These are phyloP conservation scores for Periophthalmodon schlosseri DNA, from an alignment of 2,113 vertebrate species.

Conservation along the genomic window DNA sequence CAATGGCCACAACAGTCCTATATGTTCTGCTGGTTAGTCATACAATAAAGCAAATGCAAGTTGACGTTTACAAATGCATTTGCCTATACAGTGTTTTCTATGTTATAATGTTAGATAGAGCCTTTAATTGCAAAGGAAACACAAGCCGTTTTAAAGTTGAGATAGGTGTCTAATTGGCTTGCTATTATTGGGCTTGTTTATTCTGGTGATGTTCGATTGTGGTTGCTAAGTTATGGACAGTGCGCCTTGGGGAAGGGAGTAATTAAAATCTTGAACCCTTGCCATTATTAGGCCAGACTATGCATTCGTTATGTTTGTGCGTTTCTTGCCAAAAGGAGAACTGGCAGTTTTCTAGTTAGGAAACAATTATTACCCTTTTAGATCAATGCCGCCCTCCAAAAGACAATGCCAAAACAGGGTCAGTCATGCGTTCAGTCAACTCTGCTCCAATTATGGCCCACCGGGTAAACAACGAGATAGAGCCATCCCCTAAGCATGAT, in stretches of 20 bases:
- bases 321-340: conserved; percentile 45
- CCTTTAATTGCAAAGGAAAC: conserved; percentile 26
- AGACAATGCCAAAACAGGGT: conserved; percentile 31
- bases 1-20: conserved; percentile 41
- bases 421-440: conserved; percentile 40
- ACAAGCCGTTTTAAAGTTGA: conserved; percentile 13
- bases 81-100: not conserved
- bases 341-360: conserved; percentile 31
- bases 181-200: conserved; percentile 25
- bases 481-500: conserved; percentile 29
- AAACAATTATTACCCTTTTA: conserved; percentile 33
- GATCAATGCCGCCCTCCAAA: conserved; percentile 44
- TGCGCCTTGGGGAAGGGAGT: conserved; percentile 47
- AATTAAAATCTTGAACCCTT: conserved; percentile 67
- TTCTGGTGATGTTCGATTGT: conserved; percentile 47
- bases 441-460: conserved; percentile 34
- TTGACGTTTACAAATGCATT: conserved; percentile 9
- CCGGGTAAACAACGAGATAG: conserved; percentile 28
- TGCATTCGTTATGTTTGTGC: conserved; percentile 40
- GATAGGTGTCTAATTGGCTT: conserved; percentile 43
- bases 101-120: not conserved
- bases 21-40: conserved; percentile 54
- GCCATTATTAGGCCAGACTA: conserved; percentile 33
- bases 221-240: conserved; percentile 37
- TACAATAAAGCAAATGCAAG: conserved; percentile 23